A percentile compares a stretch with the other conserved stretches of the same genome.
phyloP scores from a whole-genome alignment of 2,797 vertebrate species.

The Clarias pachynema region DNA sequence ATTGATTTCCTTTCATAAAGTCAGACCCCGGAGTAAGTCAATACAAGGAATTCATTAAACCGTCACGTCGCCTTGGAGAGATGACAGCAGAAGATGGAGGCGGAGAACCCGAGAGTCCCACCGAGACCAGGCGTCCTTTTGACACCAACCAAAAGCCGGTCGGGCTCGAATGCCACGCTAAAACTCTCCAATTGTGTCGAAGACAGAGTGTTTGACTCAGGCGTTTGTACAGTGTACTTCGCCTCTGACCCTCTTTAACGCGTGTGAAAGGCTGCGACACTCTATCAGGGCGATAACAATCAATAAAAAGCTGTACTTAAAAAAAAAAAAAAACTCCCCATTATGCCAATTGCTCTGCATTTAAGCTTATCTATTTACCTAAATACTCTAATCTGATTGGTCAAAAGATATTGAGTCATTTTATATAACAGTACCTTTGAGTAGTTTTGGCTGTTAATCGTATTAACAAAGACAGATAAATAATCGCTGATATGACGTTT shows the following conservation, averaged over 20 bases:
- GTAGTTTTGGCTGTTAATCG: neutral
- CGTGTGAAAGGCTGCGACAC: slow-evolving; percentile 13
- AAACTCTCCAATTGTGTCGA: slow-evolving; percentile 43
- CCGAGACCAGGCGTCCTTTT: slow-evolving; percentile 37
- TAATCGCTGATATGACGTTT: neutral
- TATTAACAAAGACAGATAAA: neutral
- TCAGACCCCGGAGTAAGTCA: slow-evolving; percentile 55
- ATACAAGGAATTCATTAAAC: slow-evolving; percentile 61
- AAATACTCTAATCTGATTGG: neutral
- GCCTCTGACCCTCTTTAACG: slow-evolving; percentile 8
- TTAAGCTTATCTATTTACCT: no score
- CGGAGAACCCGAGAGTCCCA: slow-evolving; percentile 45
- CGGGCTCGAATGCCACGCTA: slow-evolving; percentile 23
- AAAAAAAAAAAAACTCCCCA: no score
- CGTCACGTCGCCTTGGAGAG: slow-evolving; percentile 50
- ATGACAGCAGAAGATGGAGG: slow-evolving; percentile 42
- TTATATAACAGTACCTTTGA: neutral
- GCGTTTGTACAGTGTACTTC: slow-evolving; percentile 26
- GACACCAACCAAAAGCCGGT: slow-evolving; percentile 28
- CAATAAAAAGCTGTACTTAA: neutral
- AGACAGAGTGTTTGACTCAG: slow-evolving; percentile 38
- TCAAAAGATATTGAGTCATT: neutral
- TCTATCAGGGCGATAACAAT: neutral
- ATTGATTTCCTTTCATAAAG: slow-evolving; percentile 60
- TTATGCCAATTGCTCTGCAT: neutral